Conservation (phyloP, 2,113 vertebrate genomes). For the Pseudonaja textilis region DNA sequence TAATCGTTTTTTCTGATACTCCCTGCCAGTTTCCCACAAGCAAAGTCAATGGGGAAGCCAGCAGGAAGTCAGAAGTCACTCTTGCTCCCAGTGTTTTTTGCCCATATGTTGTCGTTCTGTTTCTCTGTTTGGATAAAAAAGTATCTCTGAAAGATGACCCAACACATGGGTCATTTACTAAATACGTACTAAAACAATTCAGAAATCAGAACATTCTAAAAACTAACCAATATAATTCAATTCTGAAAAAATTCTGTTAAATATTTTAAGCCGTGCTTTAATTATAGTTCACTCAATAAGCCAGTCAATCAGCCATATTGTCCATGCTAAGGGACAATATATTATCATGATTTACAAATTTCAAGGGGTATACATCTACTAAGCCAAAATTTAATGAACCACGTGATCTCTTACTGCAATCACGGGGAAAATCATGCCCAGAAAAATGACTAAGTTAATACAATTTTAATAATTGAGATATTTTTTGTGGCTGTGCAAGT, state of each 20-base stretch:
- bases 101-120: background rate
- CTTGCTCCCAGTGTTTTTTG: background rate
- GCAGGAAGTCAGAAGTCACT: background rate
- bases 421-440: background rate
- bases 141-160: constrained; percentile 2
- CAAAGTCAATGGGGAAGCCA: background rate
- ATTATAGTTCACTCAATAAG: background rate
- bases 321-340: background rate
- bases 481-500: background rate
- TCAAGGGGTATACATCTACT: background rate
- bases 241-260: background rate
- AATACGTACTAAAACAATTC: background rate
- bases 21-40: background rate
- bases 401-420: background rate
- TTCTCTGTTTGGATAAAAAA: background rate
- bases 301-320: background rate
- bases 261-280: background rate
- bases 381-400: background rate
- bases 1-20: background rate
- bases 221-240: background rate
- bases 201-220: background rate
- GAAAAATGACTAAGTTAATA: background rate
- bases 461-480: background rate
- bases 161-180: background rate
- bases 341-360: background rate